Percentiles rank a stretch among this genome's conserved stretches.
These are phyloP conservation scores for Drosophila bocki DNA, from an alignment of 1,140 invertebrate genomes.

Conservation along the genomic window DNA sequence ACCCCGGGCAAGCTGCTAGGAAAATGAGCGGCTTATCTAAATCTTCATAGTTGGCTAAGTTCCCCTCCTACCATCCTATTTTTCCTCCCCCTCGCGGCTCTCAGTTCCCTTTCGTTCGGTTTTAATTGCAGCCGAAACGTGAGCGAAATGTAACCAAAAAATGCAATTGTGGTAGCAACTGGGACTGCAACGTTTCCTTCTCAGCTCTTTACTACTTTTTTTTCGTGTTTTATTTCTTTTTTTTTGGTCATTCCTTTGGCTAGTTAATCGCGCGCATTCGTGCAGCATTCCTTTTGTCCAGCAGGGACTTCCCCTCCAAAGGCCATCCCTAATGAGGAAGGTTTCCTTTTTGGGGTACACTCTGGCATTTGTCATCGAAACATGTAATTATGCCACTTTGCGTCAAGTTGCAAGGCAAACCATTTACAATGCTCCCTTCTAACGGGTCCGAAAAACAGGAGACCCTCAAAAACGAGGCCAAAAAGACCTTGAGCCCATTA, in stretches of 20 bases:
- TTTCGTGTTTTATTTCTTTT: constrained; percentile 4
- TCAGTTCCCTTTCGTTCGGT: constrained; percentile 54
- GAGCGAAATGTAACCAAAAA: constrained; percentile 82
- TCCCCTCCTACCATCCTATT: constrained; percentile 41
- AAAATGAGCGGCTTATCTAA: constrained; percentile 83
- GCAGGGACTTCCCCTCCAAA: constrained; percentile 15
- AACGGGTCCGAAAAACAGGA: constrained; percentile 9
- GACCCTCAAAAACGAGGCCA: too few relatives aligned
- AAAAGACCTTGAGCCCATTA: constrained; percentile 20
- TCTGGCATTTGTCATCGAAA: constrained; percentile 73
- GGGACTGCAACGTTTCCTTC: constrained; percentile 32
- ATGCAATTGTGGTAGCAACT: constrained; percentile 70
- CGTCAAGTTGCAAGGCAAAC: constrained; percentile 46
- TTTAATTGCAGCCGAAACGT: constrained; percentile 83
- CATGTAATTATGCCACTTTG: constrained; percentile 83
- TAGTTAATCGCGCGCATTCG: constrained; percentile 73
- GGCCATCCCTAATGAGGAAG: constrained; percentile 42
- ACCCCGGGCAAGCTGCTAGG: constrained; percentile 62
- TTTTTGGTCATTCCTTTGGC: constrained; percentile 76
- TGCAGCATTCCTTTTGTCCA: constrained; percentile 71
- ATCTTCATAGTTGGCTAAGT: constrained; percentile 85
- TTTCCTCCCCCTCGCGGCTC: constrained; percentile 22
- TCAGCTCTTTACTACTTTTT: constrained; percentile 7
- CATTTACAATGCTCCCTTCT: constrained; percentile 47
- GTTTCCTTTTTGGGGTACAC: constrained; percentile 12